Evolutionary conservation across 2,113 vertebrate genomes (phyloP).

Genomic region (Engystomops pustulosus): DNA sequence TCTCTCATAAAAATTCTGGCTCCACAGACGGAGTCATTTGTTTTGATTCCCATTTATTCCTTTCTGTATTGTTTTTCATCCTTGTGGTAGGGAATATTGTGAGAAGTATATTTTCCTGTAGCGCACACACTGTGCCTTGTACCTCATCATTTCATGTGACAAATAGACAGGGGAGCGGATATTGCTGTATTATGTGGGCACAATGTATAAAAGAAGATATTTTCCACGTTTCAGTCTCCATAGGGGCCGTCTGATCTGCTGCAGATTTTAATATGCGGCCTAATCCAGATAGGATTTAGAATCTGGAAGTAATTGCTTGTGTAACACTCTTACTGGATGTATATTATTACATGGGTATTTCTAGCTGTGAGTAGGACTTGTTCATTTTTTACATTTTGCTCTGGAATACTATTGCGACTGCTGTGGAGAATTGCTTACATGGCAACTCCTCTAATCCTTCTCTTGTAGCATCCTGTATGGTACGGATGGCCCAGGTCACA

Average conservation of each 20-base stretch:
- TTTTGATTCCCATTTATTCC: constrained; percentile 17
- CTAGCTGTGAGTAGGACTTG: neutral
- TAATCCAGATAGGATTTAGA: neutral
- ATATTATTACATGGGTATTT: neutral
- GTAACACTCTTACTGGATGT: neutral
- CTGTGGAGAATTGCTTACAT: too few species aligned
- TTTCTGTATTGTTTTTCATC: neutral
- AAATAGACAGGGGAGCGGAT: neutral
- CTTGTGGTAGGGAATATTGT: neutral
- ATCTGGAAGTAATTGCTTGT: constrained; percentile 10
- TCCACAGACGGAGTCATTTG: constrained; percentile 21
- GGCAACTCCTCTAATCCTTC: neutral
- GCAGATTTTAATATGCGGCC: neutral
- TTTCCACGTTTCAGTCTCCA: constrained; percentile 19
- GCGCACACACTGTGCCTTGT: constrained; percentile 22
- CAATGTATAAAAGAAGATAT: neutral
- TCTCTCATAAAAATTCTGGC: neutral
- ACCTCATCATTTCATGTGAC: constrained; percentile 35
- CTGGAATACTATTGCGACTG: too few species aligned
- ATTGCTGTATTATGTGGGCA: neutral
- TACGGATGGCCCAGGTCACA: too few species aligned
- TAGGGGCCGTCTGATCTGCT: neutral
- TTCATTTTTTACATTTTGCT: neutral
- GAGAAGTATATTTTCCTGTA: constrained; percentile 2
- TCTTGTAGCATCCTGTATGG: too few species aligned